Evolutionary conservation across 2,888 invertebrate species (phyloP).

Genomic region (Drosophila paranaensis): DNA sequence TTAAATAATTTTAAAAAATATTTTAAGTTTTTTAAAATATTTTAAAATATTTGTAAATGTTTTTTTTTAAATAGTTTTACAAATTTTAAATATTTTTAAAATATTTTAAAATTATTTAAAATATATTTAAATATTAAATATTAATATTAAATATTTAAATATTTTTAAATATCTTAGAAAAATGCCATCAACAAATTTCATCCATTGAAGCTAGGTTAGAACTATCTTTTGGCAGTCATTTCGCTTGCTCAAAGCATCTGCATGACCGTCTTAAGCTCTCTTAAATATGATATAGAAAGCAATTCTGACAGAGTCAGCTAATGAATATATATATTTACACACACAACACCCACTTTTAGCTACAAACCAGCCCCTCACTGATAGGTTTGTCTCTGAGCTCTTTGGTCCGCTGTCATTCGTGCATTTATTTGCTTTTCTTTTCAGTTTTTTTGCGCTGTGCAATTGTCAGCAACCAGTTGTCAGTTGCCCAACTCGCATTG

Average conservation of each 20-base stretch:
- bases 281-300: neutral
- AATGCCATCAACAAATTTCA: too few species aligned
- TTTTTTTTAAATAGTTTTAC: too few species aligned
- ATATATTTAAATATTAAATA: too few species aligned
- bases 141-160: too few species aligned
- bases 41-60: too few species aligned
- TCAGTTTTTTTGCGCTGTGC: neutral
- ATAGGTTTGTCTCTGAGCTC: neutral
- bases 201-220: too few species aligned
- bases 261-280: neutral
- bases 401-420: slow-evolving; percentile 3
- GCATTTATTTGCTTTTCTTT: neutral
- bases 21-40: too few species aligned
- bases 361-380: neutral
- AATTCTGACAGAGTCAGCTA: neutral
- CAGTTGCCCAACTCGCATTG: neutral
- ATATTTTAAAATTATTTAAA: too few species aligned
- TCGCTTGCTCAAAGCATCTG: neutral
- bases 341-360: neutral
- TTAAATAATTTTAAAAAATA: too few species aligned
- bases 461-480: slow-evolving; percentile 30
- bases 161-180: too few species aligned
- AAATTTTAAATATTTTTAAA: too few species aligned
- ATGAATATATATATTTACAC: neutral
- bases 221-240: too few species aligned